Evolutionary conservation across 35 echinoderm and acorn worm species (phyloP).

Genomic region (Hemicentrotus pulcherrimus): DNA sequence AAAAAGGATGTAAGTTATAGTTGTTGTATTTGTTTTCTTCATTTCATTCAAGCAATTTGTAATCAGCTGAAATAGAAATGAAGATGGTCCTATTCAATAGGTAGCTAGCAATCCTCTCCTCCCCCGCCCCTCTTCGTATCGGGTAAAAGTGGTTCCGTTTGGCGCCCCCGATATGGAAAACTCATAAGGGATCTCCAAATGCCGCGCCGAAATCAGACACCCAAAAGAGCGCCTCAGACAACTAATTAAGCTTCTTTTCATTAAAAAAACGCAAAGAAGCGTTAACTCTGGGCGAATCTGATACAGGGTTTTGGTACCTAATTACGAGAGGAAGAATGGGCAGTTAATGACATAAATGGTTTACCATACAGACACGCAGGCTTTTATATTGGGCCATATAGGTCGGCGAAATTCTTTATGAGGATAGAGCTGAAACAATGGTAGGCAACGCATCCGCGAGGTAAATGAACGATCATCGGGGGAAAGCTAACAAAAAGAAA

Average conservation of each 20-base stretch:
- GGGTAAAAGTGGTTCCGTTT: background rate
- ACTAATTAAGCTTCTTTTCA: constrained; percentile 42
- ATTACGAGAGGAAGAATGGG: constrained; percentile 20
- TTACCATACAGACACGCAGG: background rate
- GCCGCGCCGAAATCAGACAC: background rate
- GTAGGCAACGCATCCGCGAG: too few relatives aligned
- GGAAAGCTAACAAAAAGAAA: too few relatives aligned
- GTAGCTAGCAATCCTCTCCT: background rate
- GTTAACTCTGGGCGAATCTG: background rate
- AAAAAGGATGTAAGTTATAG: too few relatives aligned
- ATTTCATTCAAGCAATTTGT: too few relatives aligned
- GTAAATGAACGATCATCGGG: too few relatives aligned
- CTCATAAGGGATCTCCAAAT: background rate
- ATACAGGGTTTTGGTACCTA: constrained; percentile 18
- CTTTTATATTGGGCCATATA: background rate
- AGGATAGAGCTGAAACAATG: background rate
- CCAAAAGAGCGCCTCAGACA: background rate
- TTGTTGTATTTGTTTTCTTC: too few relatives aligned
- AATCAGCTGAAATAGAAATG: too few relatives aligned
- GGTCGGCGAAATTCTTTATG: background rate
- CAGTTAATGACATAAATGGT: constrained; percentile 26
- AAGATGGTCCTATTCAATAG: too few relatives aligned
- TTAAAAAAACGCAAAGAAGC: constrained; percentile 24
- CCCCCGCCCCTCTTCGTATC: background rate
- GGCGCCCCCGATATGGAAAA: constrained; percentile 16